Conservation (phyloP, 2,113 vertebrate genomes). For the Lophotis ruficrista region DNA sequence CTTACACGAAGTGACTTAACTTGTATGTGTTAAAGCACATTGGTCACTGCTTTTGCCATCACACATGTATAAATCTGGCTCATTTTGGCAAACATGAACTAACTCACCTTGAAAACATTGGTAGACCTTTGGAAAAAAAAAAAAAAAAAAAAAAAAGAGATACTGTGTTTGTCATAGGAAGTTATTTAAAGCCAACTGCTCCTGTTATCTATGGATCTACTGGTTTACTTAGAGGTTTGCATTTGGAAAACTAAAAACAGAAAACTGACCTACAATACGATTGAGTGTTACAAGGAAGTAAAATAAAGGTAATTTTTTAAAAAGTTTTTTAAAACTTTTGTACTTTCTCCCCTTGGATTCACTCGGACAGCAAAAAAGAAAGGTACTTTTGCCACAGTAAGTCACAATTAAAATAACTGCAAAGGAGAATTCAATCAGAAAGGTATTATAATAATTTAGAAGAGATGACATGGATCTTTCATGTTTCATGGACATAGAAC, state of each 20-base stretch:
- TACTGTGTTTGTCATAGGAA: background rate
- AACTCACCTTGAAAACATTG: background rate
- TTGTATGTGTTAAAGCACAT: background rate
- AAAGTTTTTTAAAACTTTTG: background rate
- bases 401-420: background rate
- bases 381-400: background rate
- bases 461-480: background rate
- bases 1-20: background rate
- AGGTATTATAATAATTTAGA: background rate
- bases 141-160: background rate
- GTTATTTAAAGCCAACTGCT: background rate
- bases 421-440: background rate
- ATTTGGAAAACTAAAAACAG: background rate
- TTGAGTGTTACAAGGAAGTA: background rate
- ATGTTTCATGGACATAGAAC: background rate
- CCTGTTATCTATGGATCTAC: background rate
- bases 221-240: fast-evolving
- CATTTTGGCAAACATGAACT: background rate
- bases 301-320: background rate
- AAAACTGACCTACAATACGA: background rate
- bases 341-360: background rate
- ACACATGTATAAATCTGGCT: background rate
- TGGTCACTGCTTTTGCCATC: background rate
- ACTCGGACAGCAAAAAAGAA: background rate
- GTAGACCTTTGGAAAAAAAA: background rate